phyloP scores from a whole-genome alignment of 2,113 vertebrate species.

The Capra hircus region DNA sequence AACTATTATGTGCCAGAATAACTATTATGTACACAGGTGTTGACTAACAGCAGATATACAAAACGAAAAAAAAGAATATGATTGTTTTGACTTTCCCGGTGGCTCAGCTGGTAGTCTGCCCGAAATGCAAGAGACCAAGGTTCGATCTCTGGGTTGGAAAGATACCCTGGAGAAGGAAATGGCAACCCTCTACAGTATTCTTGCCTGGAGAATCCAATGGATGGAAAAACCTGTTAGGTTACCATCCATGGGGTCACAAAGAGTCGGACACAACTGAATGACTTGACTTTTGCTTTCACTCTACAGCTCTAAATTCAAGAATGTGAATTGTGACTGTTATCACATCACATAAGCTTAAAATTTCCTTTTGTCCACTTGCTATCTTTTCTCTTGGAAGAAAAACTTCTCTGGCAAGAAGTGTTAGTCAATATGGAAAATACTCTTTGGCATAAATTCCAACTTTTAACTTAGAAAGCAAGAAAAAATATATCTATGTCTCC shows the following conservation, averaged over 20 bases:
- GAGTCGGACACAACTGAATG: background rate
- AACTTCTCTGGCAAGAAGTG: background rate
- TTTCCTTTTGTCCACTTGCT: constrained; percentile 1
- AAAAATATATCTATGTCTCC: background rate
- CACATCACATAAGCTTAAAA: background rate
- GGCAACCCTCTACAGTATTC: background rate
- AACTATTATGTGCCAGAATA: background rate
- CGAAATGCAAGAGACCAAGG: background rate
- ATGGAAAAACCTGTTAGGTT: background rate
- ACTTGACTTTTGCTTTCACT: background rate
- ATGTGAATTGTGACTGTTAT: background rate
- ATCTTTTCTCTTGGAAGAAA: background rate
- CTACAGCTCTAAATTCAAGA: constrained; percentile 13
- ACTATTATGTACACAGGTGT: background rate
- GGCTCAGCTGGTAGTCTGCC: background rate
- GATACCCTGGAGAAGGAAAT: background rate
- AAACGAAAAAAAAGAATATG: background rate
- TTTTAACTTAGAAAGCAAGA: constrained; percentile 34
- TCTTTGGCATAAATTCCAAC: background rate
- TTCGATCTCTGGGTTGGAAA: background rate
- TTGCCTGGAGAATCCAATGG: background rate
- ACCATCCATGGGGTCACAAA: background rate
- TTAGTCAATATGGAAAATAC: constrained; percentile 1
- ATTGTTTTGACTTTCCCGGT: background rate
- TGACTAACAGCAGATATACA: background rate